Evolutionary conservation across 2,888 invertebrate genomes (phyloP), one percentile per base, ranked within the genome.

Genomic region (Temnothorax ravouxi): DNA sequence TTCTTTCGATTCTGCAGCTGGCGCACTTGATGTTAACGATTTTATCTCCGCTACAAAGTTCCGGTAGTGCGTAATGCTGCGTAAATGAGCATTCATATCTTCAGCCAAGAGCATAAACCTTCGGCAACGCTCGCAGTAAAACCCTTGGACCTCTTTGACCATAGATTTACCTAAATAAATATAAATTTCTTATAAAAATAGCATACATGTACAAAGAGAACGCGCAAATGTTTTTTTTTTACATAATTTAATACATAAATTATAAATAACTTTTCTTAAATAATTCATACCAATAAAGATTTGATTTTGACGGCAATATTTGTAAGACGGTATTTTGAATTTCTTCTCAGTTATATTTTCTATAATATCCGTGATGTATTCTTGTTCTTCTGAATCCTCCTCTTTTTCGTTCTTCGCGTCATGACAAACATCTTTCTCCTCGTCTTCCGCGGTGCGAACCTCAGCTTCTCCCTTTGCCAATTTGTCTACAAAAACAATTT

Each of bases 361-460:
- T 1, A 86, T 84, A 79, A 95, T 92, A 61, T 95, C 95, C 1
- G 91, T 93, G 6, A 95, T 80, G 71, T 92, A 94, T 86, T 94
- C 94, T 21, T 91, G 92, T 13, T 95, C 95, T 61, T 84, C 85
- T 11, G 86, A 47, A 85, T 93, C 94, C 66, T 93, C 94, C 84
- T 92, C 94, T 88, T 92, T 95, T n/a, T 94, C 94, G 61, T 86
- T 92, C 74, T 95, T 95, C 8, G 92, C 93, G 25, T 95, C 95
- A 64, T 88, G 64, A 2, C 86, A 88, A 38, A 89, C 66, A 41
- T 90, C 90, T 52, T 95, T 95, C 59, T 96, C 96, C 89, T 96
- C 96, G 83, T 96, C 96, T 87, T 96, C 95, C 15, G 95, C 95
- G 92, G 92, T 95, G 95, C 95, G 95, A 95, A 95, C 95, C 96